Evolutionary conservation across 1,140 invertebrate genomes (phyloP).

Genomic region (Trigoniulus corallinus): DNA sequence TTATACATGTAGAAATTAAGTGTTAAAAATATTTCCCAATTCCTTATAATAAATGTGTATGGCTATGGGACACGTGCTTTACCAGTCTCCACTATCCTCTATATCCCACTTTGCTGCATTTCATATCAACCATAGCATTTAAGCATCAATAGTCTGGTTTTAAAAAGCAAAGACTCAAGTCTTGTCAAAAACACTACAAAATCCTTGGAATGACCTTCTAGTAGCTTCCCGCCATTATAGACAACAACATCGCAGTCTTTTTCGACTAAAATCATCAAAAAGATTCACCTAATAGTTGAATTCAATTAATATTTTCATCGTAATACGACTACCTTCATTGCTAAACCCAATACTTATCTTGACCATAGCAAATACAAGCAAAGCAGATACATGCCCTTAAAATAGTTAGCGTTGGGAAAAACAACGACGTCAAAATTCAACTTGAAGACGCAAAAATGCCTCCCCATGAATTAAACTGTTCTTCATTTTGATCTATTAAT

Average conservation of each 20-base stretch:
- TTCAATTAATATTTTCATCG: no score
- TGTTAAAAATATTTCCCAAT: no score
- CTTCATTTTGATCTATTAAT: neutral
- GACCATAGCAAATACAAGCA: neutral
- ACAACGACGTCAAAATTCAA: constrained; percentile 2
- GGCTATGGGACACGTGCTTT: no score
- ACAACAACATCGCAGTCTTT: neutral
- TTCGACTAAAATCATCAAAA: neutral
- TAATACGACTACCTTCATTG: no score
- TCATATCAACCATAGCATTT: no score
- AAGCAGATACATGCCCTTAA: neutral
- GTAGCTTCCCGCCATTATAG: neutral
- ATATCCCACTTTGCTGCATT: no score
- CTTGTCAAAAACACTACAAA: no score
- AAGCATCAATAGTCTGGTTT: no score
- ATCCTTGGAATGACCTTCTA: constrained; percentile 6
- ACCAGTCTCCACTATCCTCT: no score
- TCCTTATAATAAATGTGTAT: no score
- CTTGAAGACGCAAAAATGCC: constrained; percentile 2
- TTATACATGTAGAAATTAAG: no score
- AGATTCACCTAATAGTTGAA: neutral
- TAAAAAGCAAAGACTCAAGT: no score
- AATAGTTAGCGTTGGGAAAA: neutral
- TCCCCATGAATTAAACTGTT: constrained; percentile 10
- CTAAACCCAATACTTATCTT: constrained; percentile 2